phyloP scores from a whole-genome alignment of 2,797 vertebrate species.

The Pipistrellus nathusii region DNA sequence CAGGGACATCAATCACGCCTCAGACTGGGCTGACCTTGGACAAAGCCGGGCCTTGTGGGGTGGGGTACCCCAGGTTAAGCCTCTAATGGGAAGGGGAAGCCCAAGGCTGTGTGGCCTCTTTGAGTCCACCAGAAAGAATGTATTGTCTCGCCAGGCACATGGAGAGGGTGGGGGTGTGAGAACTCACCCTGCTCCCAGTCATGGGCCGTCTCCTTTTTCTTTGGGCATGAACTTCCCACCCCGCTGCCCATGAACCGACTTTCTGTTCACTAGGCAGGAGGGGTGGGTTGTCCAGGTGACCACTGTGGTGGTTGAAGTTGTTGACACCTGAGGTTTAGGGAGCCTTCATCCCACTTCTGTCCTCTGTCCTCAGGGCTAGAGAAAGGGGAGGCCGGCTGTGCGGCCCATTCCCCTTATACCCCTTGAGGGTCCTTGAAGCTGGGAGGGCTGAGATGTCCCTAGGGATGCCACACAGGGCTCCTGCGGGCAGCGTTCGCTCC shows the following conservation, averaged over 20 bases:
- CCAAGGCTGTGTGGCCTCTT: conserved; percentile 59
- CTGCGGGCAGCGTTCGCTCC: background rate
- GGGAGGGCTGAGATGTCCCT: background rate
- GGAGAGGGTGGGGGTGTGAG: background rate
- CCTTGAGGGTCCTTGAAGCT: background rate
- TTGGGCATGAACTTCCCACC: background rate
- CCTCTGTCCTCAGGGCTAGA: background rate
- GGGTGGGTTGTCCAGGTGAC: background rate
- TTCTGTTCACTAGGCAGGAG: background rate
- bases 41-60: conserved; percentile 77
- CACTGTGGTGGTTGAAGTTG: background rate
- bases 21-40: conserved; percentile 73
- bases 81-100: conserved; percentile 49
- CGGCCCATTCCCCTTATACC: background rate
- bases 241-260: background rate
- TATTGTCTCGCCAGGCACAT: conserved; percentile 61
- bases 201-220: background rate
- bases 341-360: background rate
- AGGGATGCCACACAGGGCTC: background rate
- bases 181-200: background rate
- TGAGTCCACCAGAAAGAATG: conserved; percentile 75
- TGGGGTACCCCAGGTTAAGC: conserved; percentile 65
- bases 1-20: conserved; percentile 70
- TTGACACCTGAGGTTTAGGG: background rate
- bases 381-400: background rate